A percentile compares a stretch with the other conserved stretches of the same genome.
phyloP scores from a whole-genome alignment of 2,888 invertebrate genomes.

The Cheilosia vernalis region DNA sequence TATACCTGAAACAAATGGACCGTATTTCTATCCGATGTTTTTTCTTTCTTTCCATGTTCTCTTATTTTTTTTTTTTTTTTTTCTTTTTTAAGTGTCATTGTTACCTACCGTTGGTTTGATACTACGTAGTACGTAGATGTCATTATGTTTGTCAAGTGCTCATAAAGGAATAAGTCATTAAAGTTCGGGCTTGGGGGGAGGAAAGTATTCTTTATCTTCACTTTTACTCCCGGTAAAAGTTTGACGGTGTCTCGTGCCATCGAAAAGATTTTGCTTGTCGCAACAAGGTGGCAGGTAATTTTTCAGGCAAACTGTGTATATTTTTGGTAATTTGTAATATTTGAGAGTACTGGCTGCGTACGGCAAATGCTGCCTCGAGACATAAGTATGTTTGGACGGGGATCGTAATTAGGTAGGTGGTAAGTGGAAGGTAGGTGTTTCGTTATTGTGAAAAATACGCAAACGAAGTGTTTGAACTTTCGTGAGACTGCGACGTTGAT shows the following conservation, averaged over 20 bases:
- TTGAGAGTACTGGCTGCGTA: constrained; percentile 4
- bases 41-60: not conserved
- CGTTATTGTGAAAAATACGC: constrained; percentile 23
- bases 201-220: constrained; percentile 72
- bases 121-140: constrained; percentile 51
- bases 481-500: constrained; percentile 28
- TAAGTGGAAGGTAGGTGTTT: constrained; percentile 1
- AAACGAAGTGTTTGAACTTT: constrained; percentile 59
- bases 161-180: constrained; percentile 74
- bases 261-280: constrained; percentile 51
- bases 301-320: constrained; percentile 49
- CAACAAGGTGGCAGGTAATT: constrained; percentile 70
- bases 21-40: constrained; percentile 56
- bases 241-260: constrained; percentile 40
- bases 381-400: constrained; percentile 3
- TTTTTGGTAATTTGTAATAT: constrained; percentile 38
- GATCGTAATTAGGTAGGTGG: not conserved
- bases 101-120: constrained; percentile 37
- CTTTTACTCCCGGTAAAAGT: constrained; percentile 38
- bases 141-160: constrained; percentile 67
- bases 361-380: constrained; percentile 13
- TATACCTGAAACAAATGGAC: constrained; percentile 51
- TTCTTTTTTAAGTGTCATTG: constrained; percentile 10
- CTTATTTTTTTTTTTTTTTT: not conserved
- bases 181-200: constrained; percentile 64